Conservation (phyloP, 2,888 invertebrate species). For the Athetis lepigone region DNA sequence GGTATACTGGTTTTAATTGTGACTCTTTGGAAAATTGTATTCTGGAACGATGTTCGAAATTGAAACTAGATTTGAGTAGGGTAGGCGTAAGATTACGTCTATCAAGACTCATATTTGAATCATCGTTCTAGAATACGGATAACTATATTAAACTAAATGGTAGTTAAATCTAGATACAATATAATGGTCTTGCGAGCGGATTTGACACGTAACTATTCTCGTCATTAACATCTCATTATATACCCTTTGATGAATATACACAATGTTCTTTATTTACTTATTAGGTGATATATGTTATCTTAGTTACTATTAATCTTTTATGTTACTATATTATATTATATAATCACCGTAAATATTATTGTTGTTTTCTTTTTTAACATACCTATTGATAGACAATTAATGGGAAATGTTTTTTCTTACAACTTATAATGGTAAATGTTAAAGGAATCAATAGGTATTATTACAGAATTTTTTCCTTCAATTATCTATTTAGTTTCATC, state of each 20-base stretch:
- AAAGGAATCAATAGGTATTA: no score
- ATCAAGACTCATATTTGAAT: background rate
- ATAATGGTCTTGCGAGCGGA: conserved; percentile 30
- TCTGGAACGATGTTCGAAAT: conserved; percentile 3
- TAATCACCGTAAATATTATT: conserved; percentile 58
- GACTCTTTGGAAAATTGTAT: background rate
- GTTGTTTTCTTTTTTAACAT: conserved; percentile 57
- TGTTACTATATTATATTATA: conserved; percentile 64
- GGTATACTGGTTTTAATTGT: background rate
- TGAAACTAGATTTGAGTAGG: background rate
- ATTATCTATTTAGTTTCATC: no score
- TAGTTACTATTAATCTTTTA: conserved; percentile 66
- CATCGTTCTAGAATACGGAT: background rate
- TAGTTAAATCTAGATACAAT: conserved; percentile 19
- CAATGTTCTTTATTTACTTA: conserved; percentile 58
- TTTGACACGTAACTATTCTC: conserved; percentile 31
- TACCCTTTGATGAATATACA: conserved; percentile 50
- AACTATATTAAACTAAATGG: no score
- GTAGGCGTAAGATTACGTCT: no score
- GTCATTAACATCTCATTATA: conserved; percentile 42
- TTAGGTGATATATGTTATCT: conserved; percentile 61
- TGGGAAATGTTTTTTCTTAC: no score
- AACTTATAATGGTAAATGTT: no score
- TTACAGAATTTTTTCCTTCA: no score
- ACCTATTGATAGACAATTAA: no score